These are phyloP conservation scores for Cliona cf. orientalis DNA, from an alignment of 37 sponge, comb jelly and placozoan genomes.

Conservation along the genomic window DNA sequence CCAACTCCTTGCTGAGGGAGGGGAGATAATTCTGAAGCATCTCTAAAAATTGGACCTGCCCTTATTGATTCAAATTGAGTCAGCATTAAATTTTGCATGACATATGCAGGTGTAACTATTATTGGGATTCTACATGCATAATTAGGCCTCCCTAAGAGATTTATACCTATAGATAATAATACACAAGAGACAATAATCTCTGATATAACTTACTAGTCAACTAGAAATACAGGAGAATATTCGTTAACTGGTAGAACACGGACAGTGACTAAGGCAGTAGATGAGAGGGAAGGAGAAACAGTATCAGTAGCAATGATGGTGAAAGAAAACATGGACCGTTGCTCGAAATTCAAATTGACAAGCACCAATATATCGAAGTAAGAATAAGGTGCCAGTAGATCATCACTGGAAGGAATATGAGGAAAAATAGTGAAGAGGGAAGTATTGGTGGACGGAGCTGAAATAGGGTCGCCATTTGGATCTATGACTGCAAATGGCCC, in stretches of 20 bases:
- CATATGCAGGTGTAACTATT: no score
- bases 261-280: conserved; percentile 30
- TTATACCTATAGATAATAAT: no score
- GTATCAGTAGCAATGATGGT: conserved; percentile 20
- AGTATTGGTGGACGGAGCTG: neutral
- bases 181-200: no score
- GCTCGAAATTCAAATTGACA: conserved; percentile 33
- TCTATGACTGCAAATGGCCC: conserved; percentile 19
- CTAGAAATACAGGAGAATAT: conserved; percentile 24
- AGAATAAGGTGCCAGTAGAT: neutral
- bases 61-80: no score
- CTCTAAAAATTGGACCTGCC: no score
- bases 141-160: no score
- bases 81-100: no score
- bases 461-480: conserved; percentile 13
- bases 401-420: neutral
- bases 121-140: no score
- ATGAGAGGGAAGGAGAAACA: neutral
- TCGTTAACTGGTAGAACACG: conserved; percentile 48
- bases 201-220: neutral
- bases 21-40: neutral
- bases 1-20: neutral
- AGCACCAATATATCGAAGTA: neutral
- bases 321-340: neutral
- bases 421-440: neutral